Conservation (phyloP, 2,113 vertebrate species). For the Nothobranchius kuhntae region DNA sequence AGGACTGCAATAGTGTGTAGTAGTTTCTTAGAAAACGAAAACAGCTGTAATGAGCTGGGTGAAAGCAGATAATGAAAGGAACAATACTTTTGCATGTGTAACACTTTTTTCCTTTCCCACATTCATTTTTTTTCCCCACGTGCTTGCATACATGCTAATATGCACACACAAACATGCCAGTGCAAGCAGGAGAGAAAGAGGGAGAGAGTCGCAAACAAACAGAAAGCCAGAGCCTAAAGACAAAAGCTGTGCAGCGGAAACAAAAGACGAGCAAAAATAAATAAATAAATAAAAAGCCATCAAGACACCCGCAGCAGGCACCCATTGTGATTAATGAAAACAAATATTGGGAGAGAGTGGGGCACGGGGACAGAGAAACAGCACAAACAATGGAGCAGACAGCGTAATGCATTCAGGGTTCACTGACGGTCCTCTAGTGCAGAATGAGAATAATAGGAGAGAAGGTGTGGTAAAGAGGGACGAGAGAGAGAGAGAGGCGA, state of each 20-base stretch:
- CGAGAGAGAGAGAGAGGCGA: slow-evolving; percentile 38
- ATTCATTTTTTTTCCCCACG: slow-evolving; percentile 27
- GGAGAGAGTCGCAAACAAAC: slow-evolving; percentile 42
- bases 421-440: slow-evolving; percentile 71
- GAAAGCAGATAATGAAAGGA: slow-evolving; percentile 45
- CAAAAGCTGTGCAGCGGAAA: slow-evolving; percentile 72
- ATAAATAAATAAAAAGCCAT: slow-evolving; percentile 74
- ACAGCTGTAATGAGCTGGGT: slow-evolving; percentile 39
- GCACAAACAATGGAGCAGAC: slow-evolving; percentile 92
- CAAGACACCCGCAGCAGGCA: slow-evolving; percentile 86
- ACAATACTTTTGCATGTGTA: slow-evolving; percentile 18
- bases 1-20: background rate
- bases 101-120: slow-evolving; percentile 10
- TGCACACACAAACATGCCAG: slow-evolving; percentile 22
- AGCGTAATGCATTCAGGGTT: slow-evolving; percentile 76
- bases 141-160: slow-evolving; percentile 23
- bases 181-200: slow-evolving; percentile 25
- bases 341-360: slow-evolving; percentile 80
- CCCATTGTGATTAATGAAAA: slow-evolving; percentile 93
- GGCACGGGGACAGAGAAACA: slow-evolving; percentile 68
- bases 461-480: slow-evolving; percentile 55
- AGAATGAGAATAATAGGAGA: slow-evolving; percentile 74
- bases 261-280: slow-evolving; percentile 79
- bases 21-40: slow-evolving; percentile 39
- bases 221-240: slow-evolving; percentile 61